phyloP scores from a whole-genome alignment of 2,113 vertebrate species.

The Thamnophis sirtalis region DNA sequence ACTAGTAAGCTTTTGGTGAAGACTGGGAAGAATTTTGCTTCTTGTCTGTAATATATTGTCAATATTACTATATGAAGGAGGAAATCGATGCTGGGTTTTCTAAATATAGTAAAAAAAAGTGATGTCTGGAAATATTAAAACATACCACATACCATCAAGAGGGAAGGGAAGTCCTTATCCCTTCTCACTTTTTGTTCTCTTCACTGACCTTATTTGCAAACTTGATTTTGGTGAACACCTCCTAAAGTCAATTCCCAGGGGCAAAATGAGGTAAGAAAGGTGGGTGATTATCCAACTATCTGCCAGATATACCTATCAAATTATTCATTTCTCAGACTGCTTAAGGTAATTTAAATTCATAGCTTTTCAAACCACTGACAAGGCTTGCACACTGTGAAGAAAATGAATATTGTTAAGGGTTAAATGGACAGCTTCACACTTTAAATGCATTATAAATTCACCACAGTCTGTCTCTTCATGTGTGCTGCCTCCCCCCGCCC shows the following conservation, averaged over 20 bases:
- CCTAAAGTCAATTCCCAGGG: slow-evolving; percentile 37
- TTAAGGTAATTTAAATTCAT: slow-evolving; percentile 68
- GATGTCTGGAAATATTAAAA: slow-evolving; percentile 41
- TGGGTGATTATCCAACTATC: slow-evolving; percentile 45
- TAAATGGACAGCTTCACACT: slow-evolving; percentile 60
- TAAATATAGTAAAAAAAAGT: slow-evolving; percentile 14
- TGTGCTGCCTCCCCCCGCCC: slow-evolving; percentile 7
- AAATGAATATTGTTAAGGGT: slow-evolving; percentile 59
- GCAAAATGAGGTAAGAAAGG: slow-evolving; percentile 6
- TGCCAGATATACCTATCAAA: slow-evolving; percentile 61
- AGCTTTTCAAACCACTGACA: slow-evolving; percentile 60
- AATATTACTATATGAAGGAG: neutral
- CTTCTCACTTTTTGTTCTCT: neutral
- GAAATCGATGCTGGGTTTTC: neutral
- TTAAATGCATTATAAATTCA: slow-evolving; percentile 61
- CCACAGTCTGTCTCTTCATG: slow-evolving; percentile 34
- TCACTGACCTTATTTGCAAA: slow-evolving; percentile 31
- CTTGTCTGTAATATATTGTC: neutral
- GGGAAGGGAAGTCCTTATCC: slow-evolving; percentile 23
- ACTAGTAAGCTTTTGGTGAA: neutral
- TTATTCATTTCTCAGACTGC: slow-evolving; percentile 58
- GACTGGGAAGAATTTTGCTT: slow-evolving; percentile 9
- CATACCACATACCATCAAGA: neutral
- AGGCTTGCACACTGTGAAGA: slow-evolving; percentile 58
- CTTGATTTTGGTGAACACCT: slow-evolving; percentile 45